Evolutionary conservation across 64 coral and sea anemone genomes (phyloP), one percentile per base, ranked within the genome.

Genomic region (Montipora cactus): DNA sequence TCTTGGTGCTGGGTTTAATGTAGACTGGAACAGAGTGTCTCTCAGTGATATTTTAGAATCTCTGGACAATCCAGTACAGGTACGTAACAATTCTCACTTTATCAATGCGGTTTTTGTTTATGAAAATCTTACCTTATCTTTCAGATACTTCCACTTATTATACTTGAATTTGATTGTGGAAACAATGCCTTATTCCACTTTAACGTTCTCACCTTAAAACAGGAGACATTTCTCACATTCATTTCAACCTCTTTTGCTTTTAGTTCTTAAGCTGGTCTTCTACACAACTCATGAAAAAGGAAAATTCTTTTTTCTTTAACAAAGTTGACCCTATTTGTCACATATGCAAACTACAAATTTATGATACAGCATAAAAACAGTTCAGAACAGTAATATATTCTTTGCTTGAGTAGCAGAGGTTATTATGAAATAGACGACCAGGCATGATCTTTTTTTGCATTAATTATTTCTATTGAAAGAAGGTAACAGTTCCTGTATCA

Each of bases 1-100:
- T 45, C 92, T 99, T 15, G 98, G 98, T 67, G 98, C 98, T 11
- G 98, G 98, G 16, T 99, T 99, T 87, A 99, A 99, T 85, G 91
- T 99, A 12, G 81, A 99, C 20, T 99, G 98, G 98, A 66, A 81
- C 47, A 96, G 81, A 46, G 95, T 94, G 5, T 81, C 92, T 58
- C 85, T 99, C 74, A 75, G 83, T 67, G 81, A 89, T 46, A 84
- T 99, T 83, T 92, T 99, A 13, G 66, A 86, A 50, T 86, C 82
- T 71, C 46, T 86, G 46, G 82, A 86, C 47, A 70, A 16, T 2
- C 82, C 82, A 21, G 8, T 49, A 50, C 82, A 86, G 82, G 82
- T 86, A 78, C 15, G 11, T 7, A 8, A 11, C 11, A 37, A 37
- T 4, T 76, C 5, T 49, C 76, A 78, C 76, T 49, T 7, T 5